Percentiles rank a stretch among this genome's conserved stretches.
Evolutionary conservation across 2,888 invertebrate species (phyloP).

Genomic region (Lithophane semibrunnea): DNA sequence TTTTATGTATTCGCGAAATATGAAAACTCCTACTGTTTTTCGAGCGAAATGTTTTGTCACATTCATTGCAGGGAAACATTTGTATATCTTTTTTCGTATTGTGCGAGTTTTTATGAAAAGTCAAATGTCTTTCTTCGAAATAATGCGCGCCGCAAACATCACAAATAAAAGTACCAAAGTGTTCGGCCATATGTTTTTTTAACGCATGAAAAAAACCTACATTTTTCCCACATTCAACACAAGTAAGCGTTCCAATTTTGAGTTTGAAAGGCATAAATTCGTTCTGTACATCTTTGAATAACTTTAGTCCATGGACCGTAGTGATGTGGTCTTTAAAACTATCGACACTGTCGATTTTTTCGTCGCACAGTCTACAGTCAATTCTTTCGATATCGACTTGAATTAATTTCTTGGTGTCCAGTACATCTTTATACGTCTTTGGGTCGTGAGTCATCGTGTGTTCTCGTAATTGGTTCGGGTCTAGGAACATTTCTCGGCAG

Average conservation of each 20-base stretch:
- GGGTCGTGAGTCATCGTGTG: constrained; percentile 80
- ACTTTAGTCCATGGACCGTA: constrained; percentile 69
- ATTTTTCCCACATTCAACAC: constrained; percentile 73
- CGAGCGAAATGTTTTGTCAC: constrained; percentile 74
- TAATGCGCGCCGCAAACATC: constrained; percentile 79
- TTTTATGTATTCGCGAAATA: constrained; percentile 68
- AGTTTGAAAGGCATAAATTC: constrained; percentile 81
- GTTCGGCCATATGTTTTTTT: constrained; percentile 75
- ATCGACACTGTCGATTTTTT: constrained; percentile 74
- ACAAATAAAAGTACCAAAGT: constrained; percentile 76
- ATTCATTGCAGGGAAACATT: constrained; percentile 79
- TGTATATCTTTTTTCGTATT: constrained; percentile 36
- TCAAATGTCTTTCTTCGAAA: constrained; percentile 77
- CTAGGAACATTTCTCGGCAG: constrained; percentile 79
- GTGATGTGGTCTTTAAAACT: constrained; percentile 77
- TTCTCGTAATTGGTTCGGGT: constrained; percentile 75
- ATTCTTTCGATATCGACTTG: constrained; percentile 79
- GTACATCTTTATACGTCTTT: constrained; percentile 66
- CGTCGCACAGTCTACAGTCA: constrained; percentile 76
- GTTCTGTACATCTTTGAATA: constrained; percentile 69
- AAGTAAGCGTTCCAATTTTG: constrained; percentile 72
- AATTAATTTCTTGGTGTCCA: constrained; percentile 71
- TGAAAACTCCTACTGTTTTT: constrained; percentile 71
- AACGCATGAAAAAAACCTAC: constrained; percentile 75
- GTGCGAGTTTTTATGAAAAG: constrained; percentile 70